Evolutionary conservation across 2,113 vertebrate genomes (phyloP).

Genomic region (Macrotis lagotis): DNA sequence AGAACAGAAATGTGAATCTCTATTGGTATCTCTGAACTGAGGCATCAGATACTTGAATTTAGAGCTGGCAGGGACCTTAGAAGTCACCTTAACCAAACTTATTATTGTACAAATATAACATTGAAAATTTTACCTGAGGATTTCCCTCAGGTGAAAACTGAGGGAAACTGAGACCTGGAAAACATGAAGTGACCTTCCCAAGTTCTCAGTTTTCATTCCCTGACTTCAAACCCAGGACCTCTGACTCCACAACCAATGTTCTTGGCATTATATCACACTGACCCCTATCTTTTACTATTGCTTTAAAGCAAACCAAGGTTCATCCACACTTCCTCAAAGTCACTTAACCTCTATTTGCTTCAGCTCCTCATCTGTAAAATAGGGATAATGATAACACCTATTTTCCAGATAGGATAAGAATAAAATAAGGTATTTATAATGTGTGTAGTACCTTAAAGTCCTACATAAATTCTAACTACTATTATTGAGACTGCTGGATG

Average conservation of each 20-base stretch:
- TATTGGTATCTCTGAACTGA: not conserved
- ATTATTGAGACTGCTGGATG: not conserved
- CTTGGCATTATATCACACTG: not conserved
- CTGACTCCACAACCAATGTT: not conserved
- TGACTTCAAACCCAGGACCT: not conserved
- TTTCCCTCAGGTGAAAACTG: no score
- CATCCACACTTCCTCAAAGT: not conserved
- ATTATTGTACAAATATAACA: not conserved
- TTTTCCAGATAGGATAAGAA: not conserved
- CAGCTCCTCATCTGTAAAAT: not conserved
- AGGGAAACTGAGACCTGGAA: not conserved
- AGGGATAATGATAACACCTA: not conserved
- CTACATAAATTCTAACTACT: not conserved
- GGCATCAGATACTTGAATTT: not conserved
- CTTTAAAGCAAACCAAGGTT: not conserved
- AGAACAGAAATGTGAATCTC: not conserved
- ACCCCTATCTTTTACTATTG: not conserved
- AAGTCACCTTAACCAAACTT: not conserved
- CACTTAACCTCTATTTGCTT: not conserved
- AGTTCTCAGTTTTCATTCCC: not conserved
- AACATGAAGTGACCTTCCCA: not conserved
- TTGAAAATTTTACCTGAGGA: no score
- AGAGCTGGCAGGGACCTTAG: not conserved
- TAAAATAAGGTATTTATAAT: not conserved
- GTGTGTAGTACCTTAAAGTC: not conserved